phyloP scores from a whole-genome alignment of 2,888 invertebrate species.

The Eurois occulta region DNA sequence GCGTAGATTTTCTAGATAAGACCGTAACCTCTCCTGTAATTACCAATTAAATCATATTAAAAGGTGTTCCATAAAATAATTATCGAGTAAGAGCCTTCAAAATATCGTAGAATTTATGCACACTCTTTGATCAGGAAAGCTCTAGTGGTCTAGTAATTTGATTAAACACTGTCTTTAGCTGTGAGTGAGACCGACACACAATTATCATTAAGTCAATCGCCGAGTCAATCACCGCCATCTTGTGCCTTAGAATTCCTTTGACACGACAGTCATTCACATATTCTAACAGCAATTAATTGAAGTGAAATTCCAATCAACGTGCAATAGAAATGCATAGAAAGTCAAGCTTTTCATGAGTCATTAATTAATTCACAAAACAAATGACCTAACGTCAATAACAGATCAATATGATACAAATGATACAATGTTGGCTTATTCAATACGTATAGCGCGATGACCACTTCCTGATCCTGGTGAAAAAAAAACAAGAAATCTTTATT shows the following conservation, averaged over 20 bases:
- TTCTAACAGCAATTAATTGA: conserved; percentile 45
- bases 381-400: conserved; percentile 51
- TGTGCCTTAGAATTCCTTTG: conserved; percentile 40
- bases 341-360: conserved; percentile 41
- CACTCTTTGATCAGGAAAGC: conserved; percentile 5
- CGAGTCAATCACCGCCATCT: conserved; percentile 13
- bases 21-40: conserved; percentile 5
- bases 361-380: conserved; percentile 61
- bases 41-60: conserved; percentile 6
- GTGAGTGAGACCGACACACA: conserved; percentile 1
- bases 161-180: conserved; percentile 7
- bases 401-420: conserved; percentile 48
- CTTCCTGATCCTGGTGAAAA: conserved; percentile 38
- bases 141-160: conserved; percentile 13
- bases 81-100: neutral
- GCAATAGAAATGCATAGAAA: conserved; percentile 50
- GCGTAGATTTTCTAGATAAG: neutral
- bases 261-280: conserved; percentile 35
- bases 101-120: neutral
- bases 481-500: neutral
- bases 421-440: conserved; percentile 17
- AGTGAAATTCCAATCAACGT: conserved; percentile 52
- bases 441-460: conserved; percentile 33
- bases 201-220: conserved; percentile 27
- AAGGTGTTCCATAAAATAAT: neutral